Base-by-base conservation (phyloP, 2,888 invertebrate species). In the Rhamnusium bicolor region DNA sequence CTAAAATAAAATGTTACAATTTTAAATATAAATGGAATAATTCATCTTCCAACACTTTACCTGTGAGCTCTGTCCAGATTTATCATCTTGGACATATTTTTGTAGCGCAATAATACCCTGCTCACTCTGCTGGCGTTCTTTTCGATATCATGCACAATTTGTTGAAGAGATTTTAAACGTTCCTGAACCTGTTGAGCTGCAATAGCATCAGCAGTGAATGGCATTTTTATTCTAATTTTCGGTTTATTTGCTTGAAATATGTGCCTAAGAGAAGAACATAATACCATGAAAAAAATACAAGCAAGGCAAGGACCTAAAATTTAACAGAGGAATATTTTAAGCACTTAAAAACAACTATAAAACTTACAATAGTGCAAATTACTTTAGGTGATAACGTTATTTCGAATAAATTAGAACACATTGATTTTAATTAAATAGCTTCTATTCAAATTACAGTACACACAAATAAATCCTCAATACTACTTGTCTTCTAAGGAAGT, bases 131-230 rank as follows among this genome's bases (percentile, higher is more conserved):
- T 90, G 90, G 66, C 96, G 90, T 84, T 96, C 62, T 92, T 92
- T 86, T 96, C 96, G 80, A 97, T 93, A 68, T 96, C 94, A 85
- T 94, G 94, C 46, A 96, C 92, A 8, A 95, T 87, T 54, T 92
- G 90, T 81, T 95, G 94, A 12, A 97, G 89, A 4, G 93, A 92
- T 84, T 95, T 93, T 18, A 97, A 88, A 16, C 96, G 91, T 80
- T 97, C 97, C 92, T 96, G 88, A 12, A 91, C 87, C 81, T 86
- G 83, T 80, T 93, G 92, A 1, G 94, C 94, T 62, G 94, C 88
- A 2, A 86, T 93, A 51, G 93, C 92, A 88, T 95, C 95, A 79
- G 93, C 93, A 63, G 94, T 94, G 79, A 94, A 91, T 12, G 94
- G 93, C 95, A 95, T 95, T 82, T 78, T 89, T 65, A 75, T 46